Conservation (phyloP, 2,113 vertebrate genomes). For the Alethe castanea region DNA sequence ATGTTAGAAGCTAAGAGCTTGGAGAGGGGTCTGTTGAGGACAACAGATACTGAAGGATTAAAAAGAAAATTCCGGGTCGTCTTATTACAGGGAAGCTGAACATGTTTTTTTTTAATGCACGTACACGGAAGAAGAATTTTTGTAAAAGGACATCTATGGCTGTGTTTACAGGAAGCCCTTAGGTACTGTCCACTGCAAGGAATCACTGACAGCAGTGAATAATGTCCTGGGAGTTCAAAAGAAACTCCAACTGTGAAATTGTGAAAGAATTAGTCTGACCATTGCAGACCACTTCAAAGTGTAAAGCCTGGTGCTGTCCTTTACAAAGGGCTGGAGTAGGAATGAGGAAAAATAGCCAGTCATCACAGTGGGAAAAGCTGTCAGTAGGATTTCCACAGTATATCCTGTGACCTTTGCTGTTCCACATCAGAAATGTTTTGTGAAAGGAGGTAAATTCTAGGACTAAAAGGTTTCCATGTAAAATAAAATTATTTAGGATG, state of each 20-base stretch:
- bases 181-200: neutral
- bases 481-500: neutral
- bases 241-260: neutral
- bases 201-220: neutral
- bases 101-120: accelerated
- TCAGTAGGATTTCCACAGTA: neutral
- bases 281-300: neutral
- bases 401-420: neutral
- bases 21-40: neutral
- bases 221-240: neutral
- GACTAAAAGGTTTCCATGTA: neutral
- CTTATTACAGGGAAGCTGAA: neutral
- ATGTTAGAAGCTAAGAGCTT: neutral
- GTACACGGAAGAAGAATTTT: neutral
- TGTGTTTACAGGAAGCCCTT: neutral
- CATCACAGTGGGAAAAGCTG: neutral
- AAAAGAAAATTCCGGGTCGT: neutral
- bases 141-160: neutral
- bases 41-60: neutral
- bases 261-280: neutral
- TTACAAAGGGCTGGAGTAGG: neutral
- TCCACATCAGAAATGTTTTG: neutral
- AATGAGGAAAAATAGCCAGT: neutral
- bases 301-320: neutral
- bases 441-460: neutral